These are phyloP conservation scores for Laupala kohalensis DNA, from an alignment of 1,140 invertebrate genomes.

Conservation along the genomic window DNA sequence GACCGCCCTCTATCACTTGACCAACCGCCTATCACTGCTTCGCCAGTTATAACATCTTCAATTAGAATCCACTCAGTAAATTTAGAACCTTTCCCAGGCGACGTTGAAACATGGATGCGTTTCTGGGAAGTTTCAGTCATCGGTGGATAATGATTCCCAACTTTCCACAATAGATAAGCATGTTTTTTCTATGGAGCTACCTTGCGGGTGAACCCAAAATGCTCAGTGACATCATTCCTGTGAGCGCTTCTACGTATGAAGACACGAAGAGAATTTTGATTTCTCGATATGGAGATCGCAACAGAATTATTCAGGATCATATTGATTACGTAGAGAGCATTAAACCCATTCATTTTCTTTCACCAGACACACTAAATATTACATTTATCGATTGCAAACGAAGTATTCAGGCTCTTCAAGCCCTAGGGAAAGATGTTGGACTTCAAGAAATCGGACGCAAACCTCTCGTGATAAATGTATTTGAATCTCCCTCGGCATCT, in stretches of 20 bases:
- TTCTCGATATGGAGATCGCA: not conserved
- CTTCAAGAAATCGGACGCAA: too few species aligned
- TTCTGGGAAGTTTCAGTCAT: conserved; percentile 2
- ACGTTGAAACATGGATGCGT: not conserved
- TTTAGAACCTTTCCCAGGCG: not conserved
- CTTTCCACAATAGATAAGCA: not conserved
- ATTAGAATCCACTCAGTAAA: not conserved
- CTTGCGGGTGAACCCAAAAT: not conserved
- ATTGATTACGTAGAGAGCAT: not conserved
- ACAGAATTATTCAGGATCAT: too few species aligned
- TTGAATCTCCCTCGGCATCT: too few species aligned
- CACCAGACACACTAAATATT: too few species aligned
- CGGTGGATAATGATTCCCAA: not conserved
- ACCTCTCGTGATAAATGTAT: too few species aligned
- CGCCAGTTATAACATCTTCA: not conserved
- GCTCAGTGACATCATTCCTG: not conserved
- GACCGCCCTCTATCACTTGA: not conserved
- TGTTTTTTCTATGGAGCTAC: not conserved
- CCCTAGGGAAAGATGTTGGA: too few species aligned
- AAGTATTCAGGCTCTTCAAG: too few species aligned
- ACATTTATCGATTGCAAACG: too few species aligned
- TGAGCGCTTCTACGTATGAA: not conserved
- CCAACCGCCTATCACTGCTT: not conserved
- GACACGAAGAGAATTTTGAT: not conserved
- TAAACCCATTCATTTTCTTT: not conserved